Evolutionary conservation across 2,888 invertebrate species (phyloP), one percentile per base, ranked within the genome.

Genomic region (Notocelia uddmanniana): DNA sequence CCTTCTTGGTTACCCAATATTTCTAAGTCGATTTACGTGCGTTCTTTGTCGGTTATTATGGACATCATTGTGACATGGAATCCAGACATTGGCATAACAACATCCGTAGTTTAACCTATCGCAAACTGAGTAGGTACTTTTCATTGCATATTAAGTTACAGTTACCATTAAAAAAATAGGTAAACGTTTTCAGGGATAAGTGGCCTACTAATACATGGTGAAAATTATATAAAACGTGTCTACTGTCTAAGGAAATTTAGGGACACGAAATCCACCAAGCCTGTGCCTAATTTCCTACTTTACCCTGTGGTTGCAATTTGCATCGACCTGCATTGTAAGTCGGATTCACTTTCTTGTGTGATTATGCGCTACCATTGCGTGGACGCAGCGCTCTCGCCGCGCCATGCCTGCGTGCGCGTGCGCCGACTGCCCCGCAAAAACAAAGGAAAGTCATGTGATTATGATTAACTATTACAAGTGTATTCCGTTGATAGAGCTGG

Each of bases 261-360:
- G 2, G 37, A 11, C 37, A 37, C 13, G 11, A 13, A 37, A 1
- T 37, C 3, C 37, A 2, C n/a, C n/a, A n/a, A 45, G 45, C n/a
- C n/a, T 45, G n/a, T 13, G 45, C n/a, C 45, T 45, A 45, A 45
- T 45, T 45, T 45, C 8, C n/a, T n/a, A 45, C 15, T 13, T 41
- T 41, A 41, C 41, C 13, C 15, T 26, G 3, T 13, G 15, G n/a
- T n/a, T n/a, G n/a, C n/a, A n/a, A n/a, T 2, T 41, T 41, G 41
- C 15, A 26, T 26, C 11, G 5, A 48, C 23, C 18, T 60, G 26
- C n/a, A 60, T n/a, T 60, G 45, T 60, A 45, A 26, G 26, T 41
- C 1, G 15, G 60, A 60, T 60, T 45, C 60, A 60, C 60, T 60
- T 60, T 60, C 60, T 60, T 60, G 26, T 23, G 60, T 60, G 60